Conservation (phyloP, 2,888 invertebrate genomes). For the Iselma pallidipennis region DNA sequence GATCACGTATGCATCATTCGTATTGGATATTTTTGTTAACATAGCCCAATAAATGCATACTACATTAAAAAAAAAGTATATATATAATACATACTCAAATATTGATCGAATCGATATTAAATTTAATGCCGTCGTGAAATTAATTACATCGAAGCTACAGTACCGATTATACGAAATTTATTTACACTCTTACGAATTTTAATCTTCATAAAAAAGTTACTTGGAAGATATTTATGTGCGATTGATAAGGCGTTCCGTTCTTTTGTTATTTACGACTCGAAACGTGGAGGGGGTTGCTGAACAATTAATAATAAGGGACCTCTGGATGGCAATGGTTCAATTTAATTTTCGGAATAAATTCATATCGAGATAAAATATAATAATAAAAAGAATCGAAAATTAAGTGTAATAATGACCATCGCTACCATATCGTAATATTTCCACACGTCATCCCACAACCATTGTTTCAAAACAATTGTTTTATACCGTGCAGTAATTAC, state of each 20-base stretch:
- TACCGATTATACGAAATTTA: conserved; percentile 11
- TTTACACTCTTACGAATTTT: conserved; percentile 18
- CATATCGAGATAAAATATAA: background rate
- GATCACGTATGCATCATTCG: conserved; percentile 27
- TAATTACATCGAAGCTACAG: conserved; percentile 9
- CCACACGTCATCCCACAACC: background rate
- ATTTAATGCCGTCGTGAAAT: conserved; percentile 11
- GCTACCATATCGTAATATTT: conserved; percentile 4
- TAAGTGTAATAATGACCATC: conserved; percentile 7
- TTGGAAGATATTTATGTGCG: conserved; percentile 15
- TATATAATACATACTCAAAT: background rate
- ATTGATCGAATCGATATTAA: background rate
- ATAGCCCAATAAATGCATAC: conserved; percentile 36
- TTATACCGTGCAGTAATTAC: conserved; percentile 10
- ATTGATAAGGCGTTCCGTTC: conserved; percentile 8
- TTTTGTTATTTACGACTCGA: conserved; percentile 14
- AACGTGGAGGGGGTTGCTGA: background rate
- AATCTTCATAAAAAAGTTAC: conserved; percentile 12
- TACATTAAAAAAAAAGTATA: background rate
- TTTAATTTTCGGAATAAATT: conserved; percentile 2
- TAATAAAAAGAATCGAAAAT: background rate
- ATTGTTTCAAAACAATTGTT: conserved; percentile 15
- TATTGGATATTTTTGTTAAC: conserved; percentile 35
- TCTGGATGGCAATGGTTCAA: conserved; percentile 6
- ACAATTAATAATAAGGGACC: conserved; percentile 5